phyloP scores from a whole-genome alignment of 2,888 invertebrate species.

The Drosophila setosimentum region DNA sequence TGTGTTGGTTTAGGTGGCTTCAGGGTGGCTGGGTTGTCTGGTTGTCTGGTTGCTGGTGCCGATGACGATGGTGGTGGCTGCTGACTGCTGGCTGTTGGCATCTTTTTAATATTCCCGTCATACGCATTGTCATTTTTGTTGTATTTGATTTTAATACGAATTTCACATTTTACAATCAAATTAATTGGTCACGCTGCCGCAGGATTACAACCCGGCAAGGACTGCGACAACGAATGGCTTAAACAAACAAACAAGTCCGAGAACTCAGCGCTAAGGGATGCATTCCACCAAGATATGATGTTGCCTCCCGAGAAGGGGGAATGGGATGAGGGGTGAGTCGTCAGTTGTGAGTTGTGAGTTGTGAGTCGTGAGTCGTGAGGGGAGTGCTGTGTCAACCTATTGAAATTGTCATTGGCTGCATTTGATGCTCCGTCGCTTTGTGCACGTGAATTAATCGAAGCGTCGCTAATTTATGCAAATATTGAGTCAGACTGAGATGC shows the following conservation, averaged over 20 bases:
- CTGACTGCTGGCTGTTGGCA: slow-evolving; percentile 36
- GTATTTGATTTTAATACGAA: slow-evolving; percentile 85
- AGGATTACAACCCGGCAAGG: slow-evolving; percentile 75
- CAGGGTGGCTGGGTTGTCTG: slow-evolving; percentile 25
- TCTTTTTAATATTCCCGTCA: slow-evolving; percentile 83
- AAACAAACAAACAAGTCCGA: slow-evolving; percentile 62
- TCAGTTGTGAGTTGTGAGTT: no score
- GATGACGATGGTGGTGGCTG: slow-evolving; percentile 25
- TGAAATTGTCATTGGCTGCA: slow-evolving; percentile 72
- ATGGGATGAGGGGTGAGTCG: neutral
- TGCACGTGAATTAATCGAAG: slow-evolving; percentile 75
- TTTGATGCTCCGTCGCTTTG: slow-evolving; percentile 64
- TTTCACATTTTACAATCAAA: slow-evolving; percentile 85
- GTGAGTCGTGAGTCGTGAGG: no score
- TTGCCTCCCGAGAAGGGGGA: neutral
- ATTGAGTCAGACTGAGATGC: slow-evolving; percentile 64
- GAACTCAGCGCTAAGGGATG: slow-evolving; percentile 62
- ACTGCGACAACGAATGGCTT: slow-evolving; percentile 57
- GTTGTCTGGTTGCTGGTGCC: neutral
- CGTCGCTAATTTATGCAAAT: slow-evolving; percentile 84
- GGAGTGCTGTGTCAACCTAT: slow-evolving; percentile 38
- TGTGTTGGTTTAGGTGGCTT: slow-evolving; percentile 5
- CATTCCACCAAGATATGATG: slow-evolving; percentile 41
- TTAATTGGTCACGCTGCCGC: slow-evolving; percentile 85
- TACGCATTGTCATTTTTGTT: slow-evolving; percentile 78